Evolutionary conservation across 2,888 invertebrate species (phyloP), one percentile per base, ranked within the genome.

Genomic region (Julus scanicus): DNA sequence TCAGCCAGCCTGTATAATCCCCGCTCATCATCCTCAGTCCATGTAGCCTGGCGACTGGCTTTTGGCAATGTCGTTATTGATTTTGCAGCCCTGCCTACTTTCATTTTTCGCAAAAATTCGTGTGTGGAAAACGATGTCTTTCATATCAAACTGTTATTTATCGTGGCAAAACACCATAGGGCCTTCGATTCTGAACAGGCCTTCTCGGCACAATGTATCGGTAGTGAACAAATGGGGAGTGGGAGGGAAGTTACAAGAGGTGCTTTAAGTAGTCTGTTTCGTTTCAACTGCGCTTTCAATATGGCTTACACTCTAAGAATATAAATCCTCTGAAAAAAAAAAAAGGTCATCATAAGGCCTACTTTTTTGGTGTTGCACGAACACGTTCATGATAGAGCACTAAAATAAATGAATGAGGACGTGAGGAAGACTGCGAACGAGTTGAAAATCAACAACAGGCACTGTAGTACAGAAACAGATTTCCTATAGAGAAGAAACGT

Each of bases 71-170:
- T 37, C 80, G 11, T 80, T 80, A 80, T 80, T 80, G 80, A 80
- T 80, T 37, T 80, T 13, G 37, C 37, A 80, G 80, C 37, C 80
- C 37, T 80, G 71, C 71, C 80, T 80, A 13, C 13, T 80, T 80
- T 80, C 37, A 37, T 29, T 80, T 80, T 37, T 37, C 37, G 37
- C 17, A n/a, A 63, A 53, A 63, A 63, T 63, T 63, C 63, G 17
- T 17, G 9, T 8, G 29, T 8, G 80, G 80, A 80, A 80, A 80
- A 80, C 80, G 37, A 80, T 80, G 71, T 80, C 11, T 80, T 80
- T 80, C 80, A 80, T 80, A 80, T 80, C 80, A 80, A 37, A 80
- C 80, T 20, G 37, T 80, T 80, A 80, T 80, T 80, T 80, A 80
- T 80, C 80, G 80, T 20, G 37, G 37, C 80, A 37, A 37, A 80